A percentile compares a stretch with the other conserved stretches of the same genome.
phyloP scores from a whole-genome alignment of 2,113 vertebrate genomes.

The Cyanistes caeruleus region DNA sequence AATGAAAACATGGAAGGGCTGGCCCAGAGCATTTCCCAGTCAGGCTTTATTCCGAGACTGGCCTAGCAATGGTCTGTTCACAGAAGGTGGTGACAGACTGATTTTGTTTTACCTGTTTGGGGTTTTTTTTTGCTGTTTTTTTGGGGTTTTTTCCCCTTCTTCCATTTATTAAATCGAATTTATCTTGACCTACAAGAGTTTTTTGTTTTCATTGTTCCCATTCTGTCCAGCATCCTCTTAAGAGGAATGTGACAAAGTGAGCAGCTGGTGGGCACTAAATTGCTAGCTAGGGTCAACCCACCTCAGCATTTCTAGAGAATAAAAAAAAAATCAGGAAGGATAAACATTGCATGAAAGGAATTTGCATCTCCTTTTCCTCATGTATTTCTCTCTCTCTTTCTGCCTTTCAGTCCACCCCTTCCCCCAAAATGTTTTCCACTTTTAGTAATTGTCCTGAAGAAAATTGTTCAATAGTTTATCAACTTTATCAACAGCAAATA shows the following conservation, averaged over 20 bases:
- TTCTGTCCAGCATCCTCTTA: background rate
- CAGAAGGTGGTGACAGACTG: background rate
- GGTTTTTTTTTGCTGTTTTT: accelerated
- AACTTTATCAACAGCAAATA: background rate
- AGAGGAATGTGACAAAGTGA: background rate
- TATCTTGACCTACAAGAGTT: background rate
- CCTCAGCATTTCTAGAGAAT: background rate
- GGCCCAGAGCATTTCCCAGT: background rate
- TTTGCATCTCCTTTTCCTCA: background rate
- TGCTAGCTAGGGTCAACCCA: background rate
- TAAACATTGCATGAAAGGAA: background rate
- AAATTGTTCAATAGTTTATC: background rate
- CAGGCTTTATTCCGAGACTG: background rate
- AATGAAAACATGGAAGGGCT: background rate
- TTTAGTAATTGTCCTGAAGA: background rate
- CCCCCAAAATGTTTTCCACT: background rate
- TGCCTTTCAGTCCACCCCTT: accelerated
- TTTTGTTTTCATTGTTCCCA: background rate
- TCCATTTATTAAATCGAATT: background rate
- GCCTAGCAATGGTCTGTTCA: background rate
- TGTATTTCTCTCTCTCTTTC: background rate
- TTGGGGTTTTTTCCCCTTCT: background rate
- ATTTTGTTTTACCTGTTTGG: background rate
- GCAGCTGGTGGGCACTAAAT: background rate
- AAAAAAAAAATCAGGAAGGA: background rate